Percentiles rank a stretch among this genome's conserved stretches.
Conservation (phyloP, 2,888 invertebrate genomes). For the Coelogynopora nodosa region DNA sequence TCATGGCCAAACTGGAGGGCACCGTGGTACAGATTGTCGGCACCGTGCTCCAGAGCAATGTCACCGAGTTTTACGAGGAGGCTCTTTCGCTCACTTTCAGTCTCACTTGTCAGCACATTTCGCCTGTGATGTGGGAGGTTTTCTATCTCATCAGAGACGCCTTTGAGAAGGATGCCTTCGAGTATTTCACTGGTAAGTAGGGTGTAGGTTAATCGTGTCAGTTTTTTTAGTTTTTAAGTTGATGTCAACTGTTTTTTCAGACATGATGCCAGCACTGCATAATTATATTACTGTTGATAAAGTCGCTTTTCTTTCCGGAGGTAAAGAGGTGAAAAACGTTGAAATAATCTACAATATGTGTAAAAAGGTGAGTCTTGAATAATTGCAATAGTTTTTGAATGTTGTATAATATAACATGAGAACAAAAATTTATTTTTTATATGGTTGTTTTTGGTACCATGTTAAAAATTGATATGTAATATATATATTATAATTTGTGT, state of each 20-base stretch:
- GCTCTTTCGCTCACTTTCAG: slow-evolving; percentile 85
- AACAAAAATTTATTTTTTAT: no score
- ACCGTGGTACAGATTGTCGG: slow-evolving; percentile 35
- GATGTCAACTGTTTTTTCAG: slow-evolving; percentile 64
- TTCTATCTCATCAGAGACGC: slow-evolving; percentile 70
- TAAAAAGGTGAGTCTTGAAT: slow-evolving; percentile 71
- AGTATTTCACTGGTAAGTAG: slow-evolving; percentile 74
- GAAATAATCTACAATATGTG: slow-evolving; percentile 90
- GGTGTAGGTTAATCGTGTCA: slow-evolving; percentile 23
- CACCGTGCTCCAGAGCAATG: slow-evolving; percentile 37
- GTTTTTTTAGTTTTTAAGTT: no score
- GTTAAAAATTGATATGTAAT: no score
- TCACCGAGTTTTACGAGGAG: slow-evolving; percentile 89
- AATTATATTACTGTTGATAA: slow-evolving; percentile 95
- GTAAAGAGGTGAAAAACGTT: slow-evolving; percentile 74
- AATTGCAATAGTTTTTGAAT: no score
- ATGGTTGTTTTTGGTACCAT: no score
- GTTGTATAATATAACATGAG: no score
- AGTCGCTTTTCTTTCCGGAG: slow-evolving; percentile 75
- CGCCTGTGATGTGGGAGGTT: slow-evolving; percentile 92
- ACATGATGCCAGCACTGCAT: slow-evolving; percentile 96
- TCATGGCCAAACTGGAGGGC: slow-evolving; percentile 48
- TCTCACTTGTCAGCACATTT: slow-evolving; percentile 80
- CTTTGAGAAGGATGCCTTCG: slow-evolving; percentile 86
- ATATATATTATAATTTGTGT: no score